phyloP scores from a whole-genome alignment of 2,888 invertebrate genomes.

The Dendrolimus pini region DNA sequence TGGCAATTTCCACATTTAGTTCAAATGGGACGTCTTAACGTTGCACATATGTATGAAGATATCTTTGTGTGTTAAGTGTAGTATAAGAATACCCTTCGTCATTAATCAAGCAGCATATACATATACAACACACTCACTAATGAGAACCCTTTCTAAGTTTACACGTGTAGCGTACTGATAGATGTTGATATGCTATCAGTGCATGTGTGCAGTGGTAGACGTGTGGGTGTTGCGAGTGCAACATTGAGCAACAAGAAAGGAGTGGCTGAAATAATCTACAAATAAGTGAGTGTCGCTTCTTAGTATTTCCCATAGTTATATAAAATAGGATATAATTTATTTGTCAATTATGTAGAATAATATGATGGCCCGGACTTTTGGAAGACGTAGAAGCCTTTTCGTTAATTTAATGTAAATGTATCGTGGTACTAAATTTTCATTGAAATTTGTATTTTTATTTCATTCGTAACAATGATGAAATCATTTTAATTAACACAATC shows the following conservation, averaged over 20 bases:
- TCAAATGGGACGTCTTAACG: slow-evolving; percentile 23
- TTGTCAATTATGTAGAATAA: too few species aligned
- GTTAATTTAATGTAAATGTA: too few species aligned
- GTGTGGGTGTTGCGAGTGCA: slow-evolving; percentile 16
- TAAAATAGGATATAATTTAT: too few species aligned
- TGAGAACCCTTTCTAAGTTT: slow-evolving; percentile 28
- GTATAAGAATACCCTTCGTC: slow-evolving; percentile 10
- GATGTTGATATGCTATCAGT: slow-evolving; percentile 7
- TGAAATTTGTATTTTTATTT: too few species aligned
- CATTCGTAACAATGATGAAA: too few species aligned
- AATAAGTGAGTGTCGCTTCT: too few species aligned
- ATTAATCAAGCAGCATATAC: slow-evolving; percentile 11
- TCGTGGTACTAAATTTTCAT: too few species aligned
- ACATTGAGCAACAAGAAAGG: slow-evolving; percentile 20
- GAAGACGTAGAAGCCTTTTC: too few species aligned
- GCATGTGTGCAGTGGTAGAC: slow-evolving; percentile 11
- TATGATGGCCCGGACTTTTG: too few species aligned
- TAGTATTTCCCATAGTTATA: too few species aligned
- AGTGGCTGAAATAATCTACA: not conserved
- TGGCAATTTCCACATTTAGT: slow-evolving; percentile 47
- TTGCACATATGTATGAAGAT: not conserved
- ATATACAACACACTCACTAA: slow-evolving; percentile 25
- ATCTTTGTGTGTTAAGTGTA: not conserved
- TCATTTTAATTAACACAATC: too few species aligned
- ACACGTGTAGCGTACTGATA: slow-evolving; percentile 19